These are phyloP conservation scores for Hycleus phaleratus DNA, from an alignment of 1,140 invertebrate genomes.

Conservation along the genomic window DNA sequence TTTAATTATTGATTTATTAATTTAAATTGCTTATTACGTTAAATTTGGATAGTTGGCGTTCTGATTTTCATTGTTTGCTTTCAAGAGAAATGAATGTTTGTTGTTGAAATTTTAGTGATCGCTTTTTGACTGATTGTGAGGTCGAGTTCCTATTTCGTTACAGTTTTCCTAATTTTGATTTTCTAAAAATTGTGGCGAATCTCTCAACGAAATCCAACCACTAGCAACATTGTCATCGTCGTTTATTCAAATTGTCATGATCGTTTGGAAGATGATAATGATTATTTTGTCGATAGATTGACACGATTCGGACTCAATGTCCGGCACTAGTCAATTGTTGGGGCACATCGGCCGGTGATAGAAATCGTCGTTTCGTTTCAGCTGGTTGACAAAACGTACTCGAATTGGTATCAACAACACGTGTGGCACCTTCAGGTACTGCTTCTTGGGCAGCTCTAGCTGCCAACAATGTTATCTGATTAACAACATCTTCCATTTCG, in stretches of 20 bases:
- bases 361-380: slow-evolving; percentile 44
- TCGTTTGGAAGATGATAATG: not conserved
- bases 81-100: not conserved
- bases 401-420: slow-evolving; percentile 40
- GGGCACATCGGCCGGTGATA: slow-evolving; percentile 43
- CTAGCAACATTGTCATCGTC: too few species aligned
- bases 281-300: not conserved
- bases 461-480: slow-evolving; percentile 70
- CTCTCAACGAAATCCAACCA: too few species aligned
- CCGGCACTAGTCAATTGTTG: slow-evolving; percentile 49
- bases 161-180: too few species aligned
- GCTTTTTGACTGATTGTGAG: not conserved
- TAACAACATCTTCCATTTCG: slow-evolving; percentile 76
- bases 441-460: slow-evolving; percentile 57
- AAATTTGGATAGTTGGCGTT: slow-evolving; percentile 22
- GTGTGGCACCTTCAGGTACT: slow-evolving; percentile 24
- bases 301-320: slow-evolving; percentile 37
- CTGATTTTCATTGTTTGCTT: slow-evolving; percentile 19
- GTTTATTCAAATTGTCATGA: not conserved
- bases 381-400: slow-evolving; percentile 47
- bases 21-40: slow-evolving; percentile 23
- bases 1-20: slow-evolving; percentile 3
- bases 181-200: too few species aligned
- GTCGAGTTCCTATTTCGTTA: slow-evolving; percentile 8
- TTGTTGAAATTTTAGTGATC: not conserved